phyloP scores from a whole-genome alignment of 2,113 vertebrate genomes.

The Nyctereutes procyonoides region DNA sequence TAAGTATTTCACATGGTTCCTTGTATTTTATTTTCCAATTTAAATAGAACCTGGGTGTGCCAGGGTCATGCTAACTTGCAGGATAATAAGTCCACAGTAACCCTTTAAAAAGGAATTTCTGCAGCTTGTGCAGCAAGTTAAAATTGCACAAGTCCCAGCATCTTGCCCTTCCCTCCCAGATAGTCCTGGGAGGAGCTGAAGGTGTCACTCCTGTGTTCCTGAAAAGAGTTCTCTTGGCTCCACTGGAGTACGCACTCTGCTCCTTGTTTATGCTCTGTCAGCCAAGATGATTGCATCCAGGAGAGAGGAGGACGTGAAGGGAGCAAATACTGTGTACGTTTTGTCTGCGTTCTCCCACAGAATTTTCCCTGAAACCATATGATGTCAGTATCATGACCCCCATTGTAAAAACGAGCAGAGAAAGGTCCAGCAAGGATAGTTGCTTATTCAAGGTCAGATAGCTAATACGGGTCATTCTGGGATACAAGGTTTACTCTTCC shows the following conservation, averaged over 20 bases:
- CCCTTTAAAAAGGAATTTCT: background rate
- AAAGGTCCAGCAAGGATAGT: background rate
- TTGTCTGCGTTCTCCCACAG: background rate
- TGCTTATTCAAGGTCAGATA: background rate
- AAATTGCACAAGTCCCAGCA: background rate
- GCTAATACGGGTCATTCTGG: too few relatives aligned
- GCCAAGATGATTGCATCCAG: background rate
- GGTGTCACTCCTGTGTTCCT: background rate
- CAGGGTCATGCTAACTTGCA: background rate
- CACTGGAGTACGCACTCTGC: rapidly evolving
- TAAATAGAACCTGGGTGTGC: background rate
- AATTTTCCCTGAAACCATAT: background rate
- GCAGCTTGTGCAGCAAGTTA: background rate
- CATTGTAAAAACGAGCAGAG: background rate
- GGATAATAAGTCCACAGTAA: background rate
- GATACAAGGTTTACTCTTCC: background rate
- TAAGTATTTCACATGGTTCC: background rate
- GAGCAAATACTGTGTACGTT: background rate
- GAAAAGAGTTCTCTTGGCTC: background rate
- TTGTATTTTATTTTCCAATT: slow-evolving; percentile 36
- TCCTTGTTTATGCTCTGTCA: background rate
- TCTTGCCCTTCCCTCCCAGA: background rate
- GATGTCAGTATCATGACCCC: background rate
- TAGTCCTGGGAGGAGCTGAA: background rate
- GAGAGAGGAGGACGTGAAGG: background rate